Percentiles rank a stretch among this genome's conserved stretches.
These are phyloP conservation scores for Adrianichthys oophorus DNA, from an alignment of 2,797 vertebrate genomes.

Conservation along the genomic window DNA sequence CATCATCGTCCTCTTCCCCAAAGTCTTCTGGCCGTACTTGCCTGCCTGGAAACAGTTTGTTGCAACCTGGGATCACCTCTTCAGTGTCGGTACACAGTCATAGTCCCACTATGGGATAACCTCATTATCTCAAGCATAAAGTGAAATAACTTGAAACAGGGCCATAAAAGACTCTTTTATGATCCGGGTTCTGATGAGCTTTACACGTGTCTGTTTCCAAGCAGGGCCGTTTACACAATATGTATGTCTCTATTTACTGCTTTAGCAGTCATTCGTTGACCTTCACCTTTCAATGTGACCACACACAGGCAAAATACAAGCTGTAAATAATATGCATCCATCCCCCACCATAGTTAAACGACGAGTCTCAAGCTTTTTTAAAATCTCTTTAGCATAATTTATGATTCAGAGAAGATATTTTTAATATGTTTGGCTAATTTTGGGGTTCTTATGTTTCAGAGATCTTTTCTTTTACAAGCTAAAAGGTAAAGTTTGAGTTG, in stretches of 20 bases:
- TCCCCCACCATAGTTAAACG: no score
- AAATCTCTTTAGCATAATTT: no score
- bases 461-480: no score
- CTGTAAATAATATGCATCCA: no score
- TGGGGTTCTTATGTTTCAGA: no score
- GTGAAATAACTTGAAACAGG: no score
- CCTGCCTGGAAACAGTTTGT: constrained; percentile 79
- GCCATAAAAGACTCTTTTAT: no score
- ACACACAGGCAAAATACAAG: background rate
- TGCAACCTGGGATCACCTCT: constrained; percentile 77
- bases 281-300: background rate
- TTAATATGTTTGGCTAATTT: no score
- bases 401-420: no score
- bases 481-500: background rate
- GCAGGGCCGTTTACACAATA: background rate
- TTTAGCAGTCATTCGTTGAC: background rate
- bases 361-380: no score
- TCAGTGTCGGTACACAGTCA: constrained; percentile 72
- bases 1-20: constrained; percentile 74
- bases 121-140: no score
- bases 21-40: constrained; percentile 72
- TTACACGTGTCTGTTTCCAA: background rate
- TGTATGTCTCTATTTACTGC: constrained; percentile 18
- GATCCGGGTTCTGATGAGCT: background rate
- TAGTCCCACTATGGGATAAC: no score